Evolutionary conservation across 2,797 vertebrate species (phyloP).

Genomic region (Salarias fasciatus): DNA sequence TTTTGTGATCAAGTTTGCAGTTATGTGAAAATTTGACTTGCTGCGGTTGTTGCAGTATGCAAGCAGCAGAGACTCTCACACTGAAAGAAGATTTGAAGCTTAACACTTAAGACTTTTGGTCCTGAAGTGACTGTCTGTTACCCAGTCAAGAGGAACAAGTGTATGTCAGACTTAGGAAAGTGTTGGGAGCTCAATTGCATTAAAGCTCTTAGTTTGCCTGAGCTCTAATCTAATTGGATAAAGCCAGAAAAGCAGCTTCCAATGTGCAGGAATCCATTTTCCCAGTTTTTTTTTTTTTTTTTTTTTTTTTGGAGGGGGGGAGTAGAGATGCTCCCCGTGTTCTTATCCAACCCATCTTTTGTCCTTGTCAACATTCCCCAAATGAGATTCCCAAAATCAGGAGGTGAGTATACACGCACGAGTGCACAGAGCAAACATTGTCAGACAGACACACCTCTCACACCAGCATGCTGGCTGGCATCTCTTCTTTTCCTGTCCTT

Average conservation of each 20-base stretch:
- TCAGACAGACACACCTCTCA: constrained; percentile 80
- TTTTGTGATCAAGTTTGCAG: constrained; percentile 36
- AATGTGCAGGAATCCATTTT: constrained; percentile 61
- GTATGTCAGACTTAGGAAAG: constrained; percentile 82
- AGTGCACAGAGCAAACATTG: constrained; percentile 70
- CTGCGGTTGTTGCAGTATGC: constrained; percentile 13
- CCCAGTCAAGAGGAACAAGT: constrained; percentile 83
- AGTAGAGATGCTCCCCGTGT: constrained; percentile 34
- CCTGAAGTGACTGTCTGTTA: constrained; percentile 79
- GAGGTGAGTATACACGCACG: constrained; percentile 73
- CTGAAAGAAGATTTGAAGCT: constrained; percentile 71
- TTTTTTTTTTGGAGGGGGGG: neutral
- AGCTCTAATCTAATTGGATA: constrained; percentile 84
- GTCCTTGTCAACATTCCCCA: constrained; percentile 79
- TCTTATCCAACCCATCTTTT: constrained; percentile 63
- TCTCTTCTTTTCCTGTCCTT: constrained; percentile 73
- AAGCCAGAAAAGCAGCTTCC: constrained; percentile 82
- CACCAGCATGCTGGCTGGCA: constrained; percentile 67
- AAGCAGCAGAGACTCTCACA: constrained; percentile 35
- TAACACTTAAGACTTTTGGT: constrained; percentile 77
- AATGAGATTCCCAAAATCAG: constrained; percentile 79
- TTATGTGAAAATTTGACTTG: constrained; percentile 33
- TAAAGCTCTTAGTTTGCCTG: constrained; percentile 82
- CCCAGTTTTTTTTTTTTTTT: constrained; percentile 24
- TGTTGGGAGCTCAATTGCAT: constrained; percentile 83